Base-by-base conservation (phyloP, 2,888 invertebrate genomes). In the Deilephila elpenor region DNA sequence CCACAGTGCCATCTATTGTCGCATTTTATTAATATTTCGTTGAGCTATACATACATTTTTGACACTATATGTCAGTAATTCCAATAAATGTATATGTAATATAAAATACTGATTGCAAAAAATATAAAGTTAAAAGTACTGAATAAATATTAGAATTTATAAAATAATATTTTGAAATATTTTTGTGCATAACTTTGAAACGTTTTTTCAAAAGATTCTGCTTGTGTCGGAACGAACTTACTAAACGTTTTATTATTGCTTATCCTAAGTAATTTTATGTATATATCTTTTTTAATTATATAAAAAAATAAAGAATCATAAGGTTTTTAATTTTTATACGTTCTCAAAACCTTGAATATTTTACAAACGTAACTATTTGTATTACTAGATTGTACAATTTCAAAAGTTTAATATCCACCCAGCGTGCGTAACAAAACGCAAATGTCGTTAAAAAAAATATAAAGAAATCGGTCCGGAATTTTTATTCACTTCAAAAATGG, bases 401-500 rank as follows among this genome's bases (percentile, higher is more conserved):
- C 17, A 62, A 37, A 37, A 56, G n/a, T 56, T 17, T 19, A 6
- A 17, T 62, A 62, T 19, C 5, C 29, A 32, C 3, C 19, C 1
- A 7, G 34, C 1, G 11, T 17, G 0, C 4, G 61, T 20, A 74
- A 72, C 37, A 29, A 74, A 74, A 74, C 74, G 74, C 70, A 53
- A 53, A 34, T 59, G 37, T 37, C 61, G 72, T 72, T 74, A 61
- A 72, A 61, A 72, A 71, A 73, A 78, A 74, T 74, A 78, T 74
- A 78, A 75, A 78, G 73, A 73, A 75, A 74, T 75, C 75, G 20
- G 51, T 25, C 5, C 44, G n/a, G 5, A n/a, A 56, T 44, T 83
- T 78, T 83, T 59, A 17, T n/a, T 87, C 82, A 82, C 81, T 86
- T 86, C 79, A 88, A 93, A 93, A 91, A 94, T 94, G 94, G 94